Evolutionary conservation across 2,888 invertebrate genomes (phyloP), one percentile per base, ranked within the genome.

Genomic region (Amiota minor): DNA sequence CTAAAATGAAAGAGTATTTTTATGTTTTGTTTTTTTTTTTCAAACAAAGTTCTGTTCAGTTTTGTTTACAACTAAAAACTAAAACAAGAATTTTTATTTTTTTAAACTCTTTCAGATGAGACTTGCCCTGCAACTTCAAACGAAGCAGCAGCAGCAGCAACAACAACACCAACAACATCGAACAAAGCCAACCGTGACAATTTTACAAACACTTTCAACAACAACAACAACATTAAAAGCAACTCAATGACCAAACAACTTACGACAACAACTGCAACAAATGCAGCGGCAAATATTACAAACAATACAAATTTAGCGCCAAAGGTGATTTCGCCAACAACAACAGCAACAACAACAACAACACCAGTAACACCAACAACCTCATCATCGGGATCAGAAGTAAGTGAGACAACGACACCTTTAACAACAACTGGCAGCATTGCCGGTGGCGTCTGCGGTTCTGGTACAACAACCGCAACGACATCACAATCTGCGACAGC

Each of bases 81-180:
- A 2, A 12, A n/a, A 0, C 2, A 50, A 50, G 12, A 10, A 50
- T 50, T n/a, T 10, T 50, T 50, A n/a, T 50, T 50, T 50, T 50
- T n/a, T 2, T 50, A 12, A 12, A 3, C 35, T 50, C 56, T 74
- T 77, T 8, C 78, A 87, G 88, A 87, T 87, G 88, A 82, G 76
- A 79, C 74, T 76, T 80, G 79, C 70, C 73, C 80, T 74, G 47
- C 67, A 47, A 72, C 75, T 75, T 77, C 76, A 64, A 71, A 74
- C 45, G 62, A 74, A 75, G 50, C 77, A 68, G 10, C 74, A 75
- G 50, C 77, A 68, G 10, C 74, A 67, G 23, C 72, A 73, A 53
- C 75, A 64, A 62, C 75, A 74, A 14, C 65, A 73, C n/a, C 75
- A 74, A 67, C 64, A 86, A 73, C 83, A 85, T 81, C 79, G 85